A percentile compares a stretch with the other conserved stretches of the same genome.
Conservation (phyloP, 2,888 invertebrate species). For the Cinara cedri region DNA sequence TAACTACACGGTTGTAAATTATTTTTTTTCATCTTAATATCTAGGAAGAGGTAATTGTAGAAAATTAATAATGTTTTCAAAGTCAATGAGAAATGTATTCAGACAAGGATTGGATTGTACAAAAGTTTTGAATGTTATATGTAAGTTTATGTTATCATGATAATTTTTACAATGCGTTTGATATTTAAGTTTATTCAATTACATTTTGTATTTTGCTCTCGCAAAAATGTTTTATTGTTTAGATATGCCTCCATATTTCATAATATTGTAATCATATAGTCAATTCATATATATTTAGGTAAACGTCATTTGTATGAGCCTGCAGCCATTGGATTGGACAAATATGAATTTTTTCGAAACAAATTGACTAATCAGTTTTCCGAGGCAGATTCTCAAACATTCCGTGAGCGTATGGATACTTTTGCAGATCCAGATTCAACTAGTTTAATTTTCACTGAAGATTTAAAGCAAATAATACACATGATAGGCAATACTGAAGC, state of each 20-base stretch:
- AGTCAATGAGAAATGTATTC: slow-evolving; percentile 14
- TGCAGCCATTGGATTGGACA: slow-evolving; percentile 70
- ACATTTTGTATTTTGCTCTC: not conserved
- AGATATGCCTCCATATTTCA: too few relatives aligned
- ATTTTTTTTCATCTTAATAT: not conserved
- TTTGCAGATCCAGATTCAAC: slow-evolving; percentile 67
- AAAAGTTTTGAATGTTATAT: slow-evolving; percentile 11
- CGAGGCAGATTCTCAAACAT: slow-evolving; percentile 64
- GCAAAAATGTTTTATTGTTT: too few relatives aligned
- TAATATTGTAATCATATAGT: too few relatives aligned
- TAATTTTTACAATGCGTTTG: not conserved
- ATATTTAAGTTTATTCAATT: too few relatives aligned
- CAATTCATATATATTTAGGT: slow-evolving; percentile 36
- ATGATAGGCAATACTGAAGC: slow-evolving; percentile 68
- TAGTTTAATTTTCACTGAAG: slow-evolving; percentile 82
- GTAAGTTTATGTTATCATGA: slow-evolving; percentile 13
- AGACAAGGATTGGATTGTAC: slow-evolving; percentile 24
- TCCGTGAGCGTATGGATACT: slow-evolving; percentile 74
- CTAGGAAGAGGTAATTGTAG: not conserved
- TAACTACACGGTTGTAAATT: too few relatives aligned
- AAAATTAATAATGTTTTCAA: slow-evolving; percentile 38
- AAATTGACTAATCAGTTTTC: slow-evolving; percentile 69
- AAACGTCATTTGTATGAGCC: slow-evolving; percentile 62
- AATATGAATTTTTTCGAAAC: slow-evolving; percentile 67
- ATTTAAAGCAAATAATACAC: slow-evolving; percentile 81